These are phyloP conservation scores for Pseudomyrmex dendroicus DNA, from an alignment of 1,140 invertebrate genomes.

Conservation along the genomic window DNA sequence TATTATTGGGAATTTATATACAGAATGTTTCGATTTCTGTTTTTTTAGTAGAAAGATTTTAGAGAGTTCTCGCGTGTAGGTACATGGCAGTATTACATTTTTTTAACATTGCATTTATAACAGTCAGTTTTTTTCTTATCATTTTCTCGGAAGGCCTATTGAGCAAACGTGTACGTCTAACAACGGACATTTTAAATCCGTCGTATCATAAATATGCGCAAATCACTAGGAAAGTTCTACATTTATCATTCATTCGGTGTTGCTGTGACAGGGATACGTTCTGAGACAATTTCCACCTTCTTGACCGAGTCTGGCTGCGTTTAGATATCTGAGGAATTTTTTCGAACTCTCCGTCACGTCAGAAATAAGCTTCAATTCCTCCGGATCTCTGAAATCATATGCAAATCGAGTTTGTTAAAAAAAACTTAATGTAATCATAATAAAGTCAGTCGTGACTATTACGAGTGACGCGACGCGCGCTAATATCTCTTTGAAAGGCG, in stretches of 20 bases:
- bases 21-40: not conserved
- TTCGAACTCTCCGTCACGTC: constrained; percentile 89
- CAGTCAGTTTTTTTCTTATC: not conserved
- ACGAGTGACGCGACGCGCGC: too few species aligned
- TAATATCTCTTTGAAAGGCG: not conserved
- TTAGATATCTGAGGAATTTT: constrained; percentile 91
- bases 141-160: constrained; percentile 11
- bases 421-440: too few species aligned
- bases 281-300: constrained; percentile 90
- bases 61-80: not conserved
- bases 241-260: constrained; percentile 79
- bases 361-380: constrained; percentile 87
- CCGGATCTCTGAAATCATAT: constrained; percentile 88
- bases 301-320: constrained; percentile 92
- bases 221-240: constrained; percentile 1
- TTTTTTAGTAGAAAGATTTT: constrained; percentile 32
- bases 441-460: too few species aligned
- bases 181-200: not conserved
- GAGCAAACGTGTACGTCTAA: constrained; percentile 30
- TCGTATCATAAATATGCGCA: not conserved
- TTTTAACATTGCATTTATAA: not conserved
- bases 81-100: constrained; percentile 36
- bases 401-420: too few species aligned
- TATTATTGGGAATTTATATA: not conserved
- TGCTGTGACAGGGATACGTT: constrained; percentile 89